phyloP scores from a whole-genome alignment of 2,797 vertebrate species.

The Scyliorhinus canicula region DNA sequence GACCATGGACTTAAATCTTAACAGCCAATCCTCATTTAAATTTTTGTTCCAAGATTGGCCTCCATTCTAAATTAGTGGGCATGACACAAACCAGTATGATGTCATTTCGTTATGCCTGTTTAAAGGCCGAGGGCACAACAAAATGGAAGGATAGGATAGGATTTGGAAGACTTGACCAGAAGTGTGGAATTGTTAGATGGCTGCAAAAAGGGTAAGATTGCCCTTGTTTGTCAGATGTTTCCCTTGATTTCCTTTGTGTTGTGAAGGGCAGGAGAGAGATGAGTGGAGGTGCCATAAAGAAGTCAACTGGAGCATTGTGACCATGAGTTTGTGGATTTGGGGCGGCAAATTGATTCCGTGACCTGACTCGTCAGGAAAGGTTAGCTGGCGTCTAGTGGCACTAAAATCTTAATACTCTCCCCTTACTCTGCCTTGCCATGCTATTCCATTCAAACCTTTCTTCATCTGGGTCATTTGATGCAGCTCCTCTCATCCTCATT shows the following conservation, averaged over 20 bases:
- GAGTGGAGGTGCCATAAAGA: background rate
- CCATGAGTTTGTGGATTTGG: background rate
- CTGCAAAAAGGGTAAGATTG: too few relatives aligned
- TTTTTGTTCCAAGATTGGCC: too few relatives aligned
- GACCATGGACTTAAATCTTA: background rate
- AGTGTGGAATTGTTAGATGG: too few relatives aligned
- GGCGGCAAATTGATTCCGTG: background rate
- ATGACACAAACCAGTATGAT: background rate
- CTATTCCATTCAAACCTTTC: background rate
- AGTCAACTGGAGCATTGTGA: background rate
- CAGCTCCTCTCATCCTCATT: background rate
- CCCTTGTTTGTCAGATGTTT: too few relatives aligned
- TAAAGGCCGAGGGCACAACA: background rate
- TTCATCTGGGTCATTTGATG: too few relatives aligned
- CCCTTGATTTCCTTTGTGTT: too few relatives aligned
- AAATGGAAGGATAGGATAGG: background rate
- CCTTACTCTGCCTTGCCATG: background rate
- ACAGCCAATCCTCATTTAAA: too few relatives aligned
- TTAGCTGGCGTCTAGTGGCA: background rate
- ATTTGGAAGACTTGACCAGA: too few relatives aligned
- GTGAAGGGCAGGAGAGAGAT: too few relatives aligned
- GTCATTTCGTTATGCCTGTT: background rate
- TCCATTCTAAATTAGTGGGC: too few relatives aligned
- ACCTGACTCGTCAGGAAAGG: background rate
- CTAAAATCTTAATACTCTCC: background rate